Evolutionary conservation across 2,797 vertebrate genomes (phyloP).

Genomic region (Anguilla obscura): DNA sequence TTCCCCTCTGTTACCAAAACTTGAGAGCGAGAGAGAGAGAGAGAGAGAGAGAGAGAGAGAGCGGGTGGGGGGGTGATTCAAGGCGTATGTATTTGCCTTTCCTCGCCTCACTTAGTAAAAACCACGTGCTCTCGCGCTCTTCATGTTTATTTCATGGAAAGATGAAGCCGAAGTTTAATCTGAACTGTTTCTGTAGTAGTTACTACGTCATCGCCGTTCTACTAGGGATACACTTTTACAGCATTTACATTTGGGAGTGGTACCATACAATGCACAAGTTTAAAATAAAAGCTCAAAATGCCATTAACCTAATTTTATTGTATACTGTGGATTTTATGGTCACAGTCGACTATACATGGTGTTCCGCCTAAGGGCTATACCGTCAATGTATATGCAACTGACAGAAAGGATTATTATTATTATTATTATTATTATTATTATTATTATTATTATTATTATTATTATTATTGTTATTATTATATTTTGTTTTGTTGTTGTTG

Average conservation of each 20-base stretch:
- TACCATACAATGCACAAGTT: neutral
- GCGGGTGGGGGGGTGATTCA: conserved; percentile 50
- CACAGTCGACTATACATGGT: neutral
- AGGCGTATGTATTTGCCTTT: conserved; percentile 68
- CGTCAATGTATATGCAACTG: neutral
- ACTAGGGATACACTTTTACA: neutral
- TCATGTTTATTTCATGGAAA: conserved; percentile 54
- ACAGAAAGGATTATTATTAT: neutral
- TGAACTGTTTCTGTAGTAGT: neutral
- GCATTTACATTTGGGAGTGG: neutral
- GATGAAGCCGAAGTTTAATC: conserved; percentile 44
- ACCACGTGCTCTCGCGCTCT: conserved; percentile 52
- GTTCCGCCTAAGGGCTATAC: neutral
- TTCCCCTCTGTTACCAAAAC: conserved; percentile 58
- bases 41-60: conserved; percentile 42
- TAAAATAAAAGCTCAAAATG: neutral
- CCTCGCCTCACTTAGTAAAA: conserved; percentile 58
- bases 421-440: neutral
- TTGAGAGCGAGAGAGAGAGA: conserved; percentile 37
- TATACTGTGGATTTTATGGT: neutral
- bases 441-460: neutral
- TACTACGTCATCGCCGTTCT: neutral
- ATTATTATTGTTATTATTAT: neutral
- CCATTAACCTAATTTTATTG: neutral
- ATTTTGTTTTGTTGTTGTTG: neutral